Evolutionary conservation across 1,140 invertebrate species (phyloP), one percentile per base, ranked within the genome.

Genomic region (Hypothenemus hampei): DNA sequence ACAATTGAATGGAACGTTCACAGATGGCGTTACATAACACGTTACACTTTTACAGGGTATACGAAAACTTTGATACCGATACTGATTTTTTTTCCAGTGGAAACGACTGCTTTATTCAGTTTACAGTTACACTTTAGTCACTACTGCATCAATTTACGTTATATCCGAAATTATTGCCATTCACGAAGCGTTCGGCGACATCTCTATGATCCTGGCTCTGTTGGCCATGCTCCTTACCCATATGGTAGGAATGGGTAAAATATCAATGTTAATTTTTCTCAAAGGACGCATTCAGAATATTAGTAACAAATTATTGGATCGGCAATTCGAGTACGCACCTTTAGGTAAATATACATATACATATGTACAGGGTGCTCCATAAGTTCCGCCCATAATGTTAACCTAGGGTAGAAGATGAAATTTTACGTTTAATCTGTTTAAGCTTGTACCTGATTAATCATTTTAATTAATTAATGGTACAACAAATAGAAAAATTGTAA

Each of bases 221-320:
- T 55, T 61, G 20, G 50, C 53, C 20, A 58, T 61, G 60, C 21
- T 61, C 79, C 49, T 64, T 5, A 54, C 57, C n/a, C 60, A 62
- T 35, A 3, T 59, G 5, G 39, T 57, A 3, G 56, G 60, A 15
- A 40, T 58, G 11, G 18, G 45, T 20, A 61, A 61, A 47, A 35
- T 61, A 10, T 55, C 15, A 6, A 50, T 61, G n/a, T 23, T 61
- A 24, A 16, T 54, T 20, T 44, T 26, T 7, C 19, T 29, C 11
- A 23, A 33, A 16, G 33, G 56, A 15, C 29, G 21, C 22, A 46
- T 61, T 11, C 29, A 52, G 7, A 24, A 29, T 21, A 58, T 58
- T 1, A 55, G 47, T 46, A 22, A 45, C 10, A 58, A 40, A 19
- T 40, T 61, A 26, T 51, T 56, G 24, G 43, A 58, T 50, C 35